A percentile compares a stretch with the other conserved stretches of the same genome.
Evolutionary conservation across 2,888 invertebrate species (phyloP).

Genomic region (Amblyjoppa proteus): DNA sequence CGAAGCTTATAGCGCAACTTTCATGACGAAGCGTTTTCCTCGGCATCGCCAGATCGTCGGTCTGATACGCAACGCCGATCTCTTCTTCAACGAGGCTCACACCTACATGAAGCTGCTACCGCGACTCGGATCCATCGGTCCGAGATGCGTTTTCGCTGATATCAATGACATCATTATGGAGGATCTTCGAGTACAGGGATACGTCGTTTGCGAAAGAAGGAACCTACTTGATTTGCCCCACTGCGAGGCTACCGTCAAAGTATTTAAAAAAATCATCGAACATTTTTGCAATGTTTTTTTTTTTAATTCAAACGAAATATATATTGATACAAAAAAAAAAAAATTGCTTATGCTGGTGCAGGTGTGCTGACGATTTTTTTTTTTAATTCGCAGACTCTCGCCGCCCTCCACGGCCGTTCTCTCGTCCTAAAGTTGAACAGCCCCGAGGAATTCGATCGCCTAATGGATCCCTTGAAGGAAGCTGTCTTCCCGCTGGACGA

Average conservation of each 20-base stretch:
- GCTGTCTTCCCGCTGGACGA: conserved; percentile 71
- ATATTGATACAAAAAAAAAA: not conserved
- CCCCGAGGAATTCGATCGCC: conserved; percentile 65
- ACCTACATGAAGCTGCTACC: conserved; percentile 73
- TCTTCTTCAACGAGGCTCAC: conserved; percentile 75
- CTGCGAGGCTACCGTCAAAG: conserved; percentile 72
- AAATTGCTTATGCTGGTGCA: not conserved
- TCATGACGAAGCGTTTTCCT: conserved; percentile 74
- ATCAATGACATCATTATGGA: conserved; percentile 74
- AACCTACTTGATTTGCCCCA: conserved; percentile 75
- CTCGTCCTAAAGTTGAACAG: conserved; percentile 72
- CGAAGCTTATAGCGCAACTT: conserved; percentile 73
- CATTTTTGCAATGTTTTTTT: not conserved
- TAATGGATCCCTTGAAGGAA: conserved; percentile 73
- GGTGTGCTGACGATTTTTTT: conserved; percentile 3
- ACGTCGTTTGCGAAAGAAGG: conserved; percentile 70
- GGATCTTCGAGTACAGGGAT: conserved; percentile 73
- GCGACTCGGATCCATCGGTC: conserved; percentile 69
- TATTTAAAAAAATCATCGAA: conserved; percentile 50
- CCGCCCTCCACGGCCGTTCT: conserved; percentile 76
- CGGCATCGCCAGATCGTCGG: conserved; percentile 63
- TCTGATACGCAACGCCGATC: conserved; percentile 64
- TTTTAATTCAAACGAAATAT: not conserved
- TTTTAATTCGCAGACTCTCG: conserved; percentile 72
- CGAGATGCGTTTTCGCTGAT: conserved; percentile 72